These are phyloP conservation scores for Sicus ferrugineus DNA, from an alignment of 2,888 invertebrate genomes.

Conservation along the genomic window DNA sequence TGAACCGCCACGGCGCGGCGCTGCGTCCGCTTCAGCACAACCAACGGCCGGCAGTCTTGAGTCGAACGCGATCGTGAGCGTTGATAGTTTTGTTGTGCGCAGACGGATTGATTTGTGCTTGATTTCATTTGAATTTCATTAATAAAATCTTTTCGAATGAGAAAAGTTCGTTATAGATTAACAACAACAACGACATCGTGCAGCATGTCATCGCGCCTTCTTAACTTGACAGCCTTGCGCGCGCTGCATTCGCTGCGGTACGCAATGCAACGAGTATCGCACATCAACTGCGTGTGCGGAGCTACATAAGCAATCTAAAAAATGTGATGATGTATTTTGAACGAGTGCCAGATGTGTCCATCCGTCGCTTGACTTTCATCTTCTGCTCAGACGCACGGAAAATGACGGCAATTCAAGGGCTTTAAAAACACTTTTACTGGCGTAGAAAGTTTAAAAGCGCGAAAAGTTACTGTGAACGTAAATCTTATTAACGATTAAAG, in stretches of 20 bases:
- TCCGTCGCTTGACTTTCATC: neutral
- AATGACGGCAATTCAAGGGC: neutral
- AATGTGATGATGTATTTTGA: neutral
- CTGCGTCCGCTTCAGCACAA: constrained; percentile 20
- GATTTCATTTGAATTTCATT: neutral
- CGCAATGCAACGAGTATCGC: neutral
- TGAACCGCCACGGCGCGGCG: constrained; percentile 14
- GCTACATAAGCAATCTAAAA: neutral
- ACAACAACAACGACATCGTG: neutral
- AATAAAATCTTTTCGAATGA: neutral
- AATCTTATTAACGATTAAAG: neutral
- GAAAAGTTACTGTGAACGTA: neutral
- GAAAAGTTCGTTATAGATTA: neutral
- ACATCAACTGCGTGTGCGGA: neutral
- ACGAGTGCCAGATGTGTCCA: neutral
- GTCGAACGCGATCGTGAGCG: constrained; percentile 44
- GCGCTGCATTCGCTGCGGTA: no score
- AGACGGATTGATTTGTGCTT: neutral
- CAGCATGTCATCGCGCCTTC: neutral
- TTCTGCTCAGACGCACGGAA: neutral
- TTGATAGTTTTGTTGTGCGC: constrained; percentile 25
- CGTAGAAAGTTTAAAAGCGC: neutral
- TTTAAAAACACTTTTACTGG: neutral
- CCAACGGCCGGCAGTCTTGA: constrained; percentile 37
- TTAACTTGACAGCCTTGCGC: neutral